Percentiles rank a stretch among this genome's conserved stretches.
Evolutionary conservation across 2,888 invertebrate species (phyloP).

Genomic region (Tubiluchus corallicola): DNA sequence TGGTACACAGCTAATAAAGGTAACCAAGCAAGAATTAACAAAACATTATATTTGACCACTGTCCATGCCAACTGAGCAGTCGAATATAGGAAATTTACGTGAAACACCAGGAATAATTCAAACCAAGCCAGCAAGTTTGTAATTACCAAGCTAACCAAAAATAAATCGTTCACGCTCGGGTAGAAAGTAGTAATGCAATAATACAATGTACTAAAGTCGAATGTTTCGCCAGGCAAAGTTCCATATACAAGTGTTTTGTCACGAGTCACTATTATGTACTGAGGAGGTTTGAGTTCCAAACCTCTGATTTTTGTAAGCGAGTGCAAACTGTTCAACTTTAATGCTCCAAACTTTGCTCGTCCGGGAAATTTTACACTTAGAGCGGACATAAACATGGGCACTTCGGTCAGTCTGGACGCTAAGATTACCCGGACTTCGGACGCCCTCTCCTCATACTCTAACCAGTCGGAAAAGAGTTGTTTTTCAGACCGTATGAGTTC

Average conservation of each 20-base stretch:
- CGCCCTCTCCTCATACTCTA: slow-evolving; percentile 19
- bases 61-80: no score
- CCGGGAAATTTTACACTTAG: slow-evolving; percentile 36
- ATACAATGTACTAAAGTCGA: slow-evolving; percentile 31
- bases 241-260: slow-evolving; percentile 31
- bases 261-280: slow-evolving; percentile 30
- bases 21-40: slow-evolving; percentile 31
- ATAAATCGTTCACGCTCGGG: slow-evolving; percentile 36
- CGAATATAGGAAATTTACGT: slow-evolving; percentile 21
- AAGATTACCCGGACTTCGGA: slow-evolving; percentile 27
- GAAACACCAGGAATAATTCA: slow-evolving; percentile 28
- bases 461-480: slow-evolving; percentile 26
- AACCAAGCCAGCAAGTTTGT: slow-evolving; percentile 31
- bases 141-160: slow-evolving; percentile 30
- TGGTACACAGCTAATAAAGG: slow-evolving; percentile 30
- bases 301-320: neutral
- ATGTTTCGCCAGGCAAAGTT: slow-evolving; percentile 26
- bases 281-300: slow-evolving; percentile 17
- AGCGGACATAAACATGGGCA: slow-evolving; percentile 35
- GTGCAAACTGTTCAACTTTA: no score
- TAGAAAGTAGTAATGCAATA: slow-evolving; percentile 30
- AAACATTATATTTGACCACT: slow-evolving; percentile 31
- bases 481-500: slow-evolving; percentile 22
- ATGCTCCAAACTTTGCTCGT: slow-evolving; percentile 32
- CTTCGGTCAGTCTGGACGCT: slow-evolving; percentile 29